Percentiles rank a stretch among this genome's conserved stretches.
phyloP scores from a whole-genome alignment of 2,797 vertebrate genomes.

The Sebastiscus albofasciatus region DNA sequence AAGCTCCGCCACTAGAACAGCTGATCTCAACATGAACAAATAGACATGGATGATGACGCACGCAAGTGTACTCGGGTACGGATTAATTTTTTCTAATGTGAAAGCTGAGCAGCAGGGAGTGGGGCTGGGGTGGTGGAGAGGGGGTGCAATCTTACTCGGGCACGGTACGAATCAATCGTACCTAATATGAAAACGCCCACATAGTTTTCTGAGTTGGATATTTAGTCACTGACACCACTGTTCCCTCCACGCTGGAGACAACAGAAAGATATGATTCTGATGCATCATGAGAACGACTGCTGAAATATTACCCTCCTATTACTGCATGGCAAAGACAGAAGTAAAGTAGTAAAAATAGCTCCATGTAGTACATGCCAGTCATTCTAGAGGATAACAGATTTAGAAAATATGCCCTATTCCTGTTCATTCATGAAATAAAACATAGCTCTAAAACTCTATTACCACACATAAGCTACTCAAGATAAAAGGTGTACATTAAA shows the following conservation, averaged over 20 bases:
- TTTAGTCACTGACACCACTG: background rate
- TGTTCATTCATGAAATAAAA: constrained; percentile 6
- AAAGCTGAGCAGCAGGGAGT: no score
- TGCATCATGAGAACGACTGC: background rate
- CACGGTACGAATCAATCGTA: no score
- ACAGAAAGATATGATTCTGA: background rate
- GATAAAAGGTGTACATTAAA: background rate
- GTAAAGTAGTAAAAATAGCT: constrained; percentile 4
- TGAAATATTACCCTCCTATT: background rate
- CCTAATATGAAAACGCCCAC: no score
- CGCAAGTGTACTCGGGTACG: no score
- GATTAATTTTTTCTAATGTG: no score
- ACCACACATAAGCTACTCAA: background rate
- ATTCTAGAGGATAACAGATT: background rate
- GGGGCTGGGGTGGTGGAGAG: no score
- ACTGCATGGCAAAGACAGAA: background rate
- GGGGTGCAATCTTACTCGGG: no score
- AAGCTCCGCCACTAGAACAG: no score
- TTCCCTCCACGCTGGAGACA: background rate
- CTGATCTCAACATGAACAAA: no score
- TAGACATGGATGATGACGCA: no score
- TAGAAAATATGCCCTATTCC: background rate
- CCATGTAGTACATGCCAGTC: background rate
- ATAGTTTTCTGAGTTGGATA: background rate
- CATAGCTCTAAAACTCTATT: background rate